These are phyloP conservation scores for Ceratotherium simum DNA, from an alignment of 2,113 vertebrate species.

Conservation along the genomic window DNA sequence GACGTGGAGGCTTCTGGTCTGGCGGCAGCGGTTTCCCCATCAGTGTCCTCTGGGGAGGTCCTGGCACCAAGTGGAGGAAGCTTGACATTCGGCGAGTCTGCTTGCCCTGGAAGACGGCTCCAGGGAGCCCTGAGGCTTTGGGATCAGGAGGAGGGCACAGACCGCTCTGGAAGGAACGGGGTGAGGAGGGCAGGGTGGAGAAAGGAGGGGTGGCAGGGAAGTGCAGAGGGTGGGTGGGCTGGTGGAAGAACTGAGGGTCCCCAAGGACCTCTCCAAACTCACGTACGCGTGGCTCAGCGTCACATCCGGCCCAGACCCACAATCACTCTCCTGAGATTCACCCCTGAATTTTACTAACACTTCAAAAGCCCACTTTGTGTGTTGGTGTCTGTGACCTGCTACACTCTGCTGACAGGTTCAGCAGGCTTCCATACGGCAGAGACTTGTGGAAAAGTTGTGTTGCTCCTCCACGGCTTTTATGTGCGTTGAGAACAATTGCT, in stretches of 20 bases:
- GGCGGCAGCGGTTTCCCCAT: fast-evolving
- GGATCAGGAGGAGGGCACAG: neutral
- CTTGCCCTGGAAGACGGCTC: neutral
- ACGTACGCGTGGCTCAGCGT: neutral
- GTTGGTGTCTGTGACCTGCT: neutral
- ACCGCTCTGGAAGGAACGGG: neutral
- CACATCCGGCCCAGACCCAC: no score
- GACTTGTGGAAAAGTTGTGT: fast-evolving
- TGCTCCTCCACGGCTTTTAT: fast-evolving
- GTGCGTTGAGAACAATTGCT: neutral
- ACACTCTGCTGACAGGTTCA: neutral
- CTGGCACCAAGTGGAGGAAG: neutral
- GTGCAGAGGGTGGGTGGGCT: no score
- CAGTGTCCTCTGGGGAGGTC: neutral
- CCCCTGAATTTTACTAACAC: neutral
- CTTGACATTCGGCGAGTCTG: fast-evolving
- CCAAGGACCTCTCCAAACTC: neutral
- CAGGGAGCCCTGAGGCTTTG: neutral
- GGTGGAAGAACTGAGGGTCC: neutral
- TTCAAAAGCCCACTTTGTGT: neutral
- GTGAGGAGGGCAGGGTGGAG: neutral
- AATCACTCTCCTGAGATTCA: neutral
- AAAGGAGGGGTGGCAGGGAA: neutral
- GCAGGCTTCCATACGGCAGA: neutral
- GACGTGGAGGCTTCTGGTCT: no score